These are phyloP conservation scores for Sebastiscus tertius DNA, from an alignment of 2,797 vertebrate species.

Conservation along the genomic window DNA sequence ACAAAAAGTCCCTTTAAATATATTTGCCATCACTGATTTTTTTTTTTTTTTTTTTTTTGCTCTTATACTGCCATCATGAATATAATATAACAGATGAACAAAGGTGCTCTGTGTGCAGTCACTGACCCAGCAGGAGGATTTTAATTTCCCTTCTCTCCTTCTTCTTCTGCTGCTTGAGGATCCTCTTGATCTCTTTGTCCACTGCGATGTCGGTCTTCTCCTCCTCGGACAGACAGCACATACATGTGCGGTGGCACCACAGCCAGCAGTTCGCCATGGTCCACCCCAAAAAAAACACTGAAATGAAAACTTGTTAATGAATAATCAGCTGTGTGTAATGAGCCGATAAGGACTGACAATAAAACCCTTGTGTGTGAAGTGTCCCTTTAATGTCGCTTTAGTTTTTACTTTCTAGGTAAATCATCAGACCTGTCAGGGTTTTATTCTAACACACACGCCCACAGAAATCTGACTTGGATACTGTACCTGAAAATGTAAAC, in stretches of 20 bases:
- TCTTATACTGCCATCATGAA: neutral
- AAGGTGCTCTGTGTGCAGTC: neutral
- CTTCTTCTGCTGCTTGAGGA: slow-evolving; percentile 82
- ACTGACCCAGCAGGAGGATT: slow-evolving; percentile 85
- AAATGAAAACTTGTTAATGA: slow-evolving; percentile 30
- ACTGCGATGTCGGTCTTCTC: slow-evolving; percentile 72
- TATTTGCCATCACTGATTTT: neutral
- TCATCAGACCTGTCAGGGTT: neutral
- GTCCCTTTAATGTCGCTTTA: neutral
- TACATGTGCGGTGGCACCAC: slow-evolving; percentile 71
- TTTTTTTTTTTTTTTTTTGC: neutral
- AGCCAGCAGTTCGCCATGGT: slow-evolving; percentile 77
- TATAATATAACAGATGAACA: neutral
- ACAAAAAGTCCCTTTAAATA: neutral
- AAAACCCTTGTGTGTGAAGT: neutral
- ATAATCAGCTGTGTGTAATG: neutral
- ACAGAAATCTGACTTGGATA: neutral
- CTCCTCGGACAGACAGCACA: slow-evolving; percentile 81
- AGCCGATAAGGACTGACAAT: neutral
- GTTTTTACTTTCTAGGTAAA: neutral
- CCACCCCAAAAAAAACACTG: neutral
- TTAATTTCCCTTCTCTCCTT: slow-evolving; percentile 80
- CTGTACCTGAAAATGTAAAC: neutral
- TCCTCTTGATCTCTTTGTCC: slow-evolving; percentile 81
- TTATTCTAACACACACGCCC: neutral